A percentile compares a stretch with the other conserved stretches of the same genome.
phyloP scores from a whole-genome alignment of 1,140 invertebrate genomes.

The Drosophila parabipectinata region DNA sequence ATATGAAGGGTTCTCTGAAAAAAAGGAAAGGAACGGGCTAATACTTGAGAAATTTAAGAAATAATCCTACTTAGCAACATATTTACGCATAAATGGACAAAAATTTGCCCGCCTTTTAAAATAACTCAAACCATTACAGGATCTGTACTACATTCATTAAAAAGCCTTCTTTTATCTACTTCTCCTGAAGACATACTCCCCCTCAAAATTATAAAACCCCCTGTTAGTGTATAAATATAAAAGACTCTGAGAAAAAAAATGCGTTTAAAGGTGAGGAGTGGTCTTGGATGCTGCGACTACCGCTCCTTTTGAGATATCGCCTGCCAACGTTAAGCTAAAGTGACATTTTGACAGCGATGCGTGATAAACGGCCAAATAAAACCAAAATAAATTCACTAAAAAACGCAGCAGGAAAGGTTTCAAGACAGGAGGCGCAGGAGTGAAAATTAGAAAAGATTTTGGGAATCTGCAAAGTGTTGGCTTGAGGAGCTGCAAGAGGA shows the following conservation, averaged over 20 bases:
- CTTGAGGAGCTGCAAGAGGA: neutral
- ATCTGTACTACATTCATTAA: too few species aligned
- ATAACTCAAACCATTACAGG: too few species aligned
- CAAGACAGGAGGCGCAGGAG: neutral
- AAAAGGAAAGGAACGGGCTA: too few species aligned
- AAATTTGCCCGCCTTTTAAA: too few species aligned
- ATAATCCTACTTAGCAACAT: too few species aligned
- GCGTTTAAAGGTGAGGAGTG: slow-evolving; percentile 22
- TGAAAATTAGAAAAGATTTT: neutral
- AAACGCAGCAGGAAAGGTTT: neutral
- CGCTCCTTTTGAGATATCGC: slow-evolving; percentile 62
- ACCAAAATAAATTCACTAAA: slow-evolving; percentile 7
- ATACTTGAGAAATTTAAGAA: too few species aligned
- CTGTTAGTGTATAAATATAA: neutral
- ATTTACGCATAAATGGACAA: too few species aligned
- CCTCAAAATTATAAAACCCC: too few species aligned
- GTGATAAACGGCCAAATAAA: slow-evolving; percentile 77
- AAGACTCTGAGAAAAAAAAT: neutral
- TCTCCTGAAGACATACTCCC: too few species aligned
- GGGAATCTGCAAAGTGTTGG: too few species aligned
- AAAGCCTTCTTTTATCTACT: too few species aligned
- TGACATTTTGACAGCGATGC: slow-evolving; percentile 82
- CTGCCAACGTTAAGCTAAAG: slow-evolving; percentile 76
- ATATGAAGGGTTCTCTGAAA: too few species aligned
- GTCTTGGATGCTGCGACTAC: slow-evolving; percentile 13